Base-by-base conservation (phyloP, 2,888 invertebrate genomes). In the Sepiola atlantica region DNA sequence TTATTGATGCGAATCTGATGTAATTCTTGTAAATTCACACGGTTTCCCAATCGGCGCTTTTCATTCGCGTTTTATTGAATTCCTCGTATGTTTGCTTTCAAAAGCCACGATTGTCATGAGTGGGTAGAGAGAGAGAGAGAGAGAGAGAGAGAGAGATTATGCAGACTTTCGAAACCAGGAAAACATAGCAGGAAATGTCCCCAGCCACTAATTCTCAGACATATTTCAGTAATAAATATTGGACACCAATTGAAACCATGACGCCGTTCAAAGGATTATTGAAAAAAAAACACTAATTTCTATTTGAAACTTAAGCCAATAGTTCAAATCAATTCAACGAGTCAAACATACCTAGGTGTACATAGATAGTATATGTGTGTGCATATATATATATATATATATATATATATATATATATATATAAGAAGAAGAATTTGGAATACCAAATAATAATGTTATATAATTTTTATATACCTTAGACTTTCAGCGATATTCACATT, bases 201-300 rank as follows among this genome's bases (percentile, higher is more conserved):
- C n/a, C 77, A n/a, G 77, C 77, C 77, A 32, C 77, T 77, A 77
- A 77, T 77, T 77, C n/a, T 77, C n/a, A n/a, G 77, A 77, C 77
- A 77, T n/a, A 77, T 77, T 77, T 77, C 32, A 32, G 77, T 18
- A n/a, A 32, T 77, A 77, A 77, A 77, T 77, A 77, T 77, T 77
- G n/a, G n/a, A 14, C 77, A n/a, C 77, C 32, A 45, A n/a, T 77
- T 77, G 77, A 77, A 77, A 14, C n/a, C n/a, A n/a, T 77, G 77
- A 18, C 77, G 14, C 77, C n/a, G 14, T 32, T 77, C 77, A 77
- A 45, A 16, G 77, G 16, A 16, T 16, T 77, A 77, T n/a, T 45
- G n/a, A 77, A 77, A 77, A n/a, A 16, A 77, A 4, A 14, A 77
- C n/a, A 77, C 28, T 28, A 77, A n/a, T 77, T 28, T 24, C n/a